Percentiles rank a stretch among this genome's conserved stretches.
phyloP scores from a whole-genome alignment of 1,140 invertebrate species.

The Hermetia illucens region DNA sequence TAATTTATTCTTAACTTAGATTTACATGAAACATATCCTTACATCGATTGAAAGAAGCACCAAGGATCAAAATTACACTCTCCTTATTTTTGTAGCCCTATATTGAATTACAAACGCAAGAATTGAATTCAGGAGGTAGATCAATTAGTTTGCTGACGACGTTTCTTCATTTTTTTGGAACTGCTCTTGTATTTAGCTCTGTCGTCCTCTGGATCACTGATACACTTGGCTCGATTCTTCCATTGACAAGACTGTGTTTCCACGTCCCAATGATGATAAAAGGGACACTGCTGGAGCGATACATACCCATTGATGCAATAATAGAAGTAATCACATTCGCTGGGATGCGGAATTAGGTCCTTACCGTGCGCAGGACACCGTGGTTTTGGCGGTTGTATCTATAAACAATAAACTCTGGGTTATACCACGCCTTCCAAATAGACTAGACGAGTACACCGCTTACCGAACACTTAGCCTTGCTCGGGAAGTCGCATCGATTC shows the following conservation, averaged over 20 bases:
- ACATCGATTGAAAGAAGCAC: too few species aligned
- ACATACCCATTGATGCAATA: neutral
- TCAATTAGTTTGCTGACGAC: too few species aligned
- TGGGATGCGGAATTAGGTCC: neutral
- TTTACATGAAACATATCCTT: too few species aligned
- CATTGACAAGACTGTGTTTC: neutral
- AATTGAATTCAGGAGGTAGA: too few species aligned
- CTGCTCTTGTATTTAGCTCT: too few species aligned
- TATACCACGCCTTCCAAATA: neutral
- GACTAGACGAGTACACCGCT: neutral
- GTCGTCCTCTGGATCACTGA: too few species aligned
- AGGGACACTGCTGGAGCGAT: constrained; percentile 1
- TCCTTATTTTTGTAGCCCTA: too few species aligned
- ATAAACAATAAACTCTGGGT: neutral
- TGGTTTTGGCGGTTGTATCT: neutral
- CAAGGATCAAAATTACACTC: too few species aligned
- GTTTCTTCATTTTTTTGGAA: too few species aligned
- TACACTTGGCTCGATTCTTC: neutral
- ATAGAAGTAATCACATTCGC: neutral
- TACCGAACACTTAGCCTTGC: neutral
- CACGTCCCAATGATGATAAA: neutral
- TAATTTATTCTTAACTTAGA: too few species aligned
- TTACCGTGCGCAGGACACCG: neutral
- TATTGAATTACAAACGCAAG: too few species aligned
- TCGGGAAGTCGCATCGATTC: neutral